Base-by-base conservation (phyloP, 2,888 invertebrate genomes). In the Perdita meconis region DNA sequence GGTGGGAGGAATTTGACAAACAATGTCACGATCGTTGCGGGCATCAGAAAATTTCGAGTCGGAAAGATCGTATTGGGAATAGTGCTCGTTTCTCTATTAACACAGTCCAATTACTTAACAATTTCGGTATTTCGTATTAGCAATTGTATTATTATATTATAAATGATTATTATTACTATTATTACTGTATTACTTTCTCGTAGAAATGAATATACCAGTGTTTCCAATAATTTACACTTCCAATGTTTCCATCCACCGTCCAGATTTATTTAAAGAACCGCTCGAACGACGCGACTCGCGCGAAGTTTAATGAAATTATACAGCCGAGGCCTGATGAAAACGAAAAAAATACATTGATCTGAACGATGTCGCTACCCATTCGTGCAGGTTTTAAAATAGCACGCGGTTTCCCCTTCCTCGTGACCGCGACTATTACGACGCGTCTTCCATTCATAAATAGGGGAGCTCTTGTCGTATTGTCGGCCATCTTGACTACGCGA, bases 201-300 rank as follows among this genome's bases (percentile, higher is more conserved):
- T 90, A 90, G 87, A 88, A 90, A 88, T 89, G 85, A 91, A 91
- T 91, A 91, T 90, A 92, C 88, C 89, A 89, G 89, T 91, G 89
- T 91, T 92, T 90, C 89, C 88, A 90, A 84, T 87, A 86, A 82
- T 13, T 53, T 56, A 13, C 8, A n/a, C 3, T 19, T 12, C 3
- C 10, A 4, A 8, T 57, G n/a, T 24, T 36, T 55, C 30, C 55
- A 10, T 56, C n/a, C 2, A 12, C 10, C 22, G 26, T 59, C 4
- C 24, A 8, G 12, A n/a, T 40, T 47, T 40, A 26, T 1, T 2
- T 16, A 10, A 8, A 5, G 0, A 24, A 13, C 4, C 40, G 5
- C 22, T 19, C 10, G 8, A 12, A 5, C 40, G 22, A 22, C 0
- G 16, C 10, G 19, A 6, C 22, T 36, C 3, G 24, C 8, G 0